These are phyloP conservation scores for Zygaena filipendulae DNA, from an alignment of 2,888 invertebrate genomes.

Conservation along the genomic window DNA sequence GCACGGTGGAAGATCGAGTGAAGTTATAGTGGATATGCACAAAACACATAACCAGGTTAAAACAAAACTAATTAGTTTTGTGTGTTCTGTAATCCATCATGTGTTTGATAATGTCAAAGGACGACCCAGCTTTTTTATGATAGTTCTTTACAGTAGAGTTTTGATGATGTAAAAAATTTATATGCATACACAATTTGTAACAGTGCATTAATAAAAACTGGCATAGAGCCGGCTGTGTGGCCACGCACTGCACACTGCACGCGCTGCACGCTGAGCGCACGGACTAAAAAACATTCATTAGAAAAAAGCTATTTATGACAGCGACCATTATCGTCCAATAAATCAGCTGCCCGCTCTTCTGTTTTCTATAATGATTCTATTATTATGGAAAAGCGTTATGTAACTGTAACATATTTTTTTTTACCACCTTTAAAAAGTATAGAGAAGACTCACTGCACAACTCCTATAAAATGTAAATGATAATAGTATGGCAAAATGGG, in stretches of 20 bases:
- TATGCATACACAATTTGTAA: constrained; percentile 46
- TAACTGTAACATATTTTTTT: constrained; percentile 63
- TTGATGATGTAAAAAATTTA: constrained; percentile 22
- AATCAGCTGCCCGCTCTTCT: constrained; percentile 70
- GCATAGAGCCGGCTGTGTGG: constrained; percentile 40
- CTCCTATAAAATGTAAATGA: too few relatives aligned
- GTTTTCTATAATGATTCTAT: constrained; percentile 70
- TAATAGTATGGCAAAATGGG: too few relatives aligned
- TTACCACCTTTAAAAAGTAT: constrained; percentile 21
- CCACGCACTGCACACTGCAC: too few relatives aligned
- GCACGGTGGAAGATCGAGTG: too few relatives aligned
- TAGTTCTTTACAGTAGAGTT: constrained; percentile 17
- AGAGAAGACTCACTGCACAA: constrained; percentile 34
- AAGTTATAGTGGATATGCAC: constrained; percentile 8
- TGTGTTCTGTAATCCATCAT: constrained; percentile 6
- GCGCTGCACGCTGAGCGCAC: constrained; percentile 25
- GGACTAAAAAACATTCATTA: constrained; percentile 51
- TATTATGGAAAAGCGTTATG: constrained; percentile 69
- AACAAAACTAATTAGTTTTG: constrained; percentile 3
- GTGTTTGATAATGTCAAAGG: constrained; percentile 32
- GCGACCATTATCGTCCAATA: constrained; percentile 66
- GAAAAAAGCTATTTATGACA: constrained; percentile 68
- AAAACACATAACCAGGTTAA: constrained; percentile 7
- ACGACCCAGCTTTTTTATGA: too few relatives aligned
- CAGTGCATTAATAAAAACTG: constrained; percentile 45